A percentile compares a stretch with the other conserved stretches of the same genome.
Evolutionary conservation across 2,797 vertebrate genomes (phyloP).

Genomic region (Meda fulgida): DNA sequence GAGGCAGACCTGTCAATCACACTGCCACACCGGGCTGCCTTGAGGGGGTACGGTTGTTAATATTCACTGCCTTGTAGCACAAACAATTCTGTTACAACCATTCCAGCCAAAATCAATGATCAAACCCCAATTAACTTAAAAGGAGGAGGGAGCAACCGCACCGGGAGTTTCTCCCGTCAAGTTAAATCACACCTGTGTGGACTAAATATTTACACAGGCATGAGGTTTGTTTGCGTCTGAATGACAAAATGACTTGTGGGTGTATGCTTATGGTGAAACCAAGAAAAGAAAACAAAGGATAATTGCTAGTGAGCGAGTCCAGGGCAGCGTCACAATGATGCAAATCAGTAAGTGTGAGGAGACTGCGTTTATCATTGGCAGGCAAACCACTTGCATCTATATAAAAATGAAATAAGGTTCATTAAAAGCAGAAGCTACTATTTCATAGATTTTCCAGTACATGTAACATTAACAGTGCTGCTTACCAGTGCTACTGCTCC

Average conservation of each 20-base stretch:
- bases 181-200: slow-evolving; percentile 62
- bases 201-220: slow-evolving; percentile 63
- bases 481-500: slow-evolving; percentile 5
- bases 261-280: slow-evolving; percentile 36
- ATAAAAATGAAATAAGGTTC: slow-evolving; percentile 34
- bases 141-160: slow-evolving; percentile 38
- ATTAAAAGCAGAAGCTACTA: slow-evolving; percentile 14
- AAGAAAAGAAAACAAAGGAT: slow-evolving; percentile 20
- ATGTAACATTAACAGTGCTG: background rate
- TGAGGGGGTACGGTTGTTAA: slow-evolving; percentile 52
- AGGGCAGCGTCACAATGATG: slow-evolving; percentile 38
- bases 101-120: slow-evolving; percentile 61
- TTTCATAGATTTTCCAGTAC: slow-evolving; percentile 13
- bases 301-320: slow-evolving; percentile 51
- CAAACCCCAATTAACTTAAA: slow-evolving; percentile 59
- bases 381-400: slow-evolving; percentile 6
- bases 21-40: slow-evolving; percentile 38
- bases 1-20: slow-evolving; percentile 49
- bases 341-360: slow-evolving; percentile 44
- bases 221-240: slow-evolving; percentile 31
- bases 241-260: slow-evolving; percentile 48
- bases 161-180: slow-evolving; percentile 46
- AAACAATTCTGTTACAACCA: slow-evolving; percentile 45
- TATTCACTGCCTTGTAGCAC: slow-evolving; percentile 55
- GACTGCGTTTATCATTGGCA: slow-evolving; percentile 39